phyloP scores from a whole-genome alignment of 2,797 vertebrate genomes.

The Danio kyathit region DNA sequence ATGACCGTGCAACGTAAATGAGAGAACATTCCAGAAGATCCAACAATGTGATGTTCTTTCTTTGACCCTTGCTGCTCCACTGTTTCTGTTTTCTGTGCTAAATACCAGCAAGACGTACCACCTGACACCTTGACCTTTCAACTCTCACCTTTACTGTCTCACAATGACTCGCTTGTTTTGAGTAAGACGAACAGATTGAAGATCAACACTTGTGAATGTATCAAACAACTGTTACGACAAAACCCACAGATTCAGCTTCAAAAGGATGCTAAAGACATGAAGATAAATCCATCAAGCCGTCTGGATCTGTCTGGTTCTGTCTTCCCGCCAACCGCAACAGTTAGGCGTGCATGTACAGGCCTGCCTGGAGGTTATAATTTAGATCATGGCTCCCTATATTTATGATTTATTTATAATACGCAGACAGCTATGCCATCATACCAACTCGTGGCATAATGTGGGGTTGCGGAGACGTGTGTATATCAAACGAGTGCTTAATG shows the following conservation, averaged over 20 bases:
- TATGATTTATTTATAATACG: conserved; percentile 79
- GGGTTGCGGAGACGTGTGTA: conserved; percentile 59
- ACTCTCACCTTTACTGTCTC: conserved; percentile 67
- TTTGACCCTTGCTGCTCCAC: conserved; percentile 21
- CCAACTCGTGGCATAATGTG: conserved; percentile 49
- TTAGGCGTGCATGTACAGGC: conserved; percentile 56
- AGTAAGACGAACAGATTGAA: conserved; percentile 33
- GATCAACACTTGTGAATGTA: background rate
- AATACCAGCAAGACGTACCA: conserved; percentile 79
- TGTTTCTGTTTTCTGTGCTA: conserved; percentile 60
- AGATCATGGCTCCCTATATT: conserved; percentile 71
- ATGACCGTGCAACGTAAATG: background rate
- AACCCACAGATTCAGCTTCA: background rate
- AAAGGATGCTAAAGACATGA: background rate
- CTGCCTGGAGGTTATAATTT: conserved; percentile 72
- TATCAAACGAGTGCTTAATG: conserved; percentile 58
- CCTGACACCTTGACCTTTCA: conserved; percentile 75
- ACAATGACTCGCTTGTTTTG: conserved; percentile 70
- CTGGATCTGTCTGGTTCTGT: conserved; percentile 32
- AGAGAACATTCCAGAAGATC: conserved; percentile 34
- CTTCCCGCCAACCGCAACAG: conserved; percentile 62
- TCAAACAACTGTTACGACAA: conserved; percentile 4
- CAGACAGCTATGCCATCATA: conserved; percentile 72
- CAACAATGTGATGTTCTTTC: background rate
- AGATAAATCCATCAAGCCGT: background rate